These are phyloP conservation scores for Saxidomus purpurata DNA, from an alignment of 1,140 invertebrate genomes.

Conservation along the genomic window DNA sequence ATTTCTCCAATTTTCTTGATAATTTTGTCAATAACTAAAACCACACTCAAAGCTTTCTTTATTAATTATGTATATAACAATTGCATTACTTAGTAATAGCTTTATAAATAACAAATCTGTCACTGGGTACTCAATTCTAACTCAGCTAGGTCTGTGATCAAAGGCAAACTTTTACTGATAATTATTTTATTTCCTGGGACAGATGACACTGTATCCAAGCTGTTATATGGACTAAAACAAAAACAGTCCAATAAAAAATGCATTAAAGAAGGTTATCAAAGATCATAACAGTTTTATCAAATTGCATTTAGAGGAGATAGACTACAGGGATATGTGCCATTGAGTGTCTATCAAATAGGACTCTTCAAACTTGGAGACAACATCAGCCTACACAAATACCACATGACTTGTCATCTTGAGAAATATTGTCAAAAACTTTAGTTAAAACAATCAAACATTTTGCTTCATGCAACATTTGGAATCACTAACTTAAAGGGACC, in stretches of 20 bases:
- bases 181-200: not conserved
- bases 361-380: not conserved
- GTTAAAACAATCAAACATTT: too few species aligned
- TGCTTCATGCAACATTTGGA: too few species aligned
- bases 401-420: too few species aligned
- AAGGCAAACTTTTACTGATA: not conserved
- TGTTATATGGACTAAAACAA: slow-evolving; percentile 7
- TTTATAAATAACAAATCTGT: not conserved
- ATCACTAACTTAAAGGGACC: too few species aligned
- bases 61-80: too few species aligned
- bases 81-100: too few species aligned
- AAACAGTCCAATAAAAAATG: not conserved
- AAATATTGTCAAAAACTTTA: too few species aligned
- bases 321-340: not conserved
- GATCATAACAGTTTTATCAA: slow-evolving; percentile 10
- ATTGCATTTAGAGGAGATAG: not conserved
- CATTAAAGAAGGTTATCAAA: not conserved
- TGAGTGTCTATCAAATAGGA: not conserved
- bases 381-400: too few species aligned
- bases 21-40: too few species aligned
- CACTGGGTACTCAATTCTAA: not conserved
- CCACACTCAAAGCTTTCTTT: too few species aligned
- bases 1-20: too few species aligned
- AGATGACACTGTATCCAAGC: slow-evolving; percentile 18
- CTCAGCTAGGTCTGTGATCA: not conserved